Evolutionary conservation across 2,113 vertebrate genomes (phyloP), one percentile per base, ranked within the genome.

Genomic region (Campylomormyrus tamandua): DNA sequence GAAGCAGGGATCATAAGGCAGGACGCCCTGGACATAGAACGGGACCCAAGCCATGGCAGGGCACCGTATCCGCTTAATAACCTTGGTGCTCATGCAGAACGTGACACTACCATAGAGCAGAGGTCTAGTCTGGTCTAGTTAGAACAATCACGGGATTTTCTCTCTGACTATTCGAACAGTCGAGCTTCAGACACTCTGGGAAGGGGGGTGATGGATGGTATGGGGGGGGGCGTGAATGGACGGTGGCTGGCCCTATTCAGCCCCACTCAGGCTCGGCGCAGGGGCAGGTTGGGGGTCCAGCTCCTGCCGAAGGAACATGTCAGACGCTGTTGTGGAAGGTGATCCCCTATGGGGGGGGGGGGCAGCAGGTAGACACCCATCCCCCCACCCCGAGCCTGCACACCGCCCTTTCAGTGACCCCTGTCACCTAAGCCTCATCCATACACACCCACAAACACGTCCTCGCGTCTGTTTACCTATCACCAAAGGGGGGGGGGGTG

Each of bases 201-300:
- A 92, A 93, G 92, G 92, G 89, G 35, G 92, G 90, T 90, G 94
- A 93, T 90, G 93, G 92, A 92, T 89, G 83, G 91, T 90, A 91
- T 89, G 74, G 88, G 86, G 66, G 84, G 92, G 66, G 87, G 90
- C 90, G 45, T 83, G 91, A 90, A 92, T 87, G n/a, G 86, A 27
- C n/a, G 5, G 21, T 6, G 90, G 77, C 74, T 48, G 91, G 83
- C 89, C 90, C 89, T 77, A 50, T 77, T 89, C 88, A 70, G 7
- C 9, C 53, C 48, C 93, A 0, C 52, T 58, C 24, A 39, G 10
- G 89, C 89, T 92, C 74, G 10, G 88, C 90, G 89, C 92, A 91
- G 90, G 91, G 87, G 24, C 21, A 19, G 46, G 46, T 24, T 39
- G 90, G 35, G 89, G 62, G n/a, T 0, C 90, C 90, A 90, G 90